Evolutionary conservation across 1,140 invertebrate species (phyloP).

Genomic region (Cecropterus lyciades): DNA sequence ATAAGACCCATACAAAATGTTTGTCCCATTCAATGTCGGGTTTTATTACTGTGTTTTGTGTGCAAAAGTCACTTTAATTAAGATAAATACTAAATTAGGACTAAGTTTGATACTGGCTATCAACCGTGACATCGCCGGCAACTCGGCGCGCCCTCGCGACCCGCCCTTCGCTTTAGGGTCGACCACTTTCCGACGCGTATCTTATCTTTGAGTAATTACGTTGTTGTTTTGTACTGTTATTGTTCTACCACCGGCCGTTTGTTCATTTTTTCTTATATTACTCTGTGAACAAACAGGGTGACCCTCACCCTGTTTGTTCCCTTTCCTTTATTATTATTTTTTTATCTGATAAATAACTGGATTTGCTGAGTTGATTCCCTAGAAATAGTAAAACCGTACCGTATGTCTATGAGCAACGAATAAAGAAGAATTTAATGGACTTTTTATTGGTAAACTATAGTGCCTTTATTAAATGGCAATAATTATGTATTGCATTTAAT

Average conservation of each 20-base stretch:
- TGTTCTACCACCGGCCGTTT: conserved; percentile 39
- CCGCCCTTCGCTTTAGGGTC: conserved; percentile 40
- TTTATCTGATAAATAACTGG: background rate
- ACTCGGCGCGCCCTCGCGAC: conserved; percentile 37
- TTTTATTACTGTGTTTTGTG: too few relatives aligned
- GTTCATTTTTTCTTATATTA: conserved; percentile 16
- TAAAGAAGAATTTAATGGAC: too few relatives aligned
- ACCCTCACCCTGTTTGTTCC: conserved; percentile 1
- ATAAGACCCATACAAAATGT: too few relatives aligned
- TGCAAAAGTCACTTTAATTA: conserved; percentile 17
- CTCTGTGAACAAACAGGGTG: background rate
- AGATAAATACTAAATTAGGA: conserved; percentile 20
- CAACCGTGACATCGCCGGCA: conserved; percentile 25
- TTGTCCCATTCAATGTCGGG: too few relatives aligned
- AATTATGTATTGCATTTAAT: too few relatives aligned
- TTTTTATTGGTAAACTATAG: too few relatives aligned
- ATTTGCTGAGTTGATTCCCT: background rate
- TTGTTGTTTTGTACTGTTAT: conserved; percentile 62
- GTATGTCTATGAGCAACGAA: too few relatives aligned
- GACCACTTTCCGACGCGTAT: conserved; percentile 53
- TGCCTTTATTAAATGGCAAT: too few relatives aligned
- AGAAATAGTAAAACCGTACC: background rate
- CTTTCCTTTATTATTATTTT: background rate
- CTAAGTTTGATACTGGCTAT: conserved; percentile 23
- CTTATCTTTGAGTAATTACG: conserved; percentile 72